A percentile compares a stretch with the other conserved stretches of the same genome.
These are phyloP conservation scores for Xerus inauris DNA, from an alignment of 2,113 vertebrate species.

Conservation along the genomic window DNA sequence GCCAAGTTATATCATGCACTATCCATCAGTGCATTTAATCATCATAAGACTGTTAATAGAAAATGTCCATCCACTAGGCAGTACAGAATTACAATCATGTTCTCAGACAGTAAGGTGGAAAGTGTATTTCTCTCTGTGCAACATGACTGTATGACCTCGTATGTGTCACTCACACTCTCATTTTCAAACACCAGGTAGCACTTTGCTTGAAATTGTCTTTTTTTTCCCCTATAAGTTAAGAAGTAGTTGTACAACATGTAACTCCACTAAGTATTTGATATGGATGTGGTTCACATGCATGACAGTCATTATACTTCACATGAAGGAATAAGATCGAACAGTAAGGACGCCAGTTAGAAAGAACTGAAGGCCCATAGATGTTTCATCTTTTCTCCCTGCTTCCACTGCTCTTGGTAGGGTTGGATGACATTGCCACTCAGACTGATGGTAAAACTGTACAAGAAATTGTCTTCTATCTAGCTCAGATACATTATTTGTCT, in stretches of 20 bases:
- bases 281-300: neutral
- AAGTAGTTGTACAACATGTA: neutral
- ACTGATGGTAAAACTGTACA: neutral
- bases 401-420: neutral
- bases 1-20: neutral
- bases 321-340: constrained; percentile 14
- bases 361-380: neutral
- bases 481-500: neutral
- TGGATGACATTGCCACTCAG: neutral
- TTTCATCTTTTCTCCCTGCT: neutral
- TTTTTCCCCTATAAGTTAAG: neutral
- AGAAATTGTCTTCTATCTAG: constrained; percentile 2
- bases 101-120: neutral
- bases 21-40: neutral
- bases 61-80: fast-evolving
- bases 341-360: neutral
- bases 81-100: neutral
- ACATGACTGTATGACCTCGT: neutral
- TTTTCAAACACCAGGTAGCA: neutral
- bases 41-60: neutral
- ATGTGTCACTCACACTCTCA: neutral
- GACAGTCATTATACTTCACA: neutral
- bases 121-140: constrained; percentile 38
- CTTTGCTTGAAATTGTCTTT: constrained; percentile 10
- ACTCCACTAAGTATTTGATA: constrained; percentile 8